Evolutionary conservation across 2,797 vertebrate species (phyloP).

Genomic region (Pangasius djambal): DNA sequence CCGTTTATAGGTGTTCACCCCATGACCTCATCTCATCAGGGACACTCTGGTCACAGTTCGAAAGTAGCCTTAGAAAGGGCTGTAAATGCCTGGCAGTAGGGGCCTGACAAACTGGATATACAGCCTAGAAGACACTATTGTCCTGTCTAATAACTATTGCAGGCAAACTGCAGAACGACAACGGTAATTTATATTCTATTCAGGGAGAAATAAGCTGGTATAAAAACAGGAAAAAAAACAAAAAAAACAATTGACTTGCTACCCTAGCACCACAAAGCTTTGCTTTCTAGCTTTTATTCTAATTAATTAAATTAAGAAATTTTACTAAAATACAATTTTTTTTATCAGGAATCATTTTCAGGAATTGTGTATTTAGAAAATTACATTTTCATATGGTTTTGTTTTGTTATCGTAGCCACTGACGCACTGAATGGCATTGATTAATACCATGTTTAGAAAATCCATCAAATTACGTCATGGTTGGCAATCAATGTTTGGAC

Average conservation of each 20-base stretch:
- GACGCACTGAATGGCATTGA: neutral
- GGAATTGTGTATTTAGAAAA: neutral
- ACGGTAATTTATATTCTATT: neutral
- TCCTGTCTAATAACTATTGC: neutral
- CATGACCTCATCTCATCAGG: conserved; percentile 40
- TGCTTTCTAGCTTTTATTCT: neutral
- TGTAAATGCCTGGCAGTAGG: conserved; percentile 25
- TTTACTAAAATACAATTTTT: neutral
- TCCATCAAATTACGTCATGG: neutral
- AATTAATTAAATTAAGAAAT: neutral
- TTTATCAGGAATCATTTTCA: neutral
- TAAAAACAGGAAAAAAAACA: neutral
- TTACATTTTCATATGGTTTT: too few relatives aligned
- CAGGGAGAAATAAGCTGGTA: neutral
- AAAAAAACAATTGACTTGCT: neutral
- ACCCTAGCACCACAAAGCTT: neutral
- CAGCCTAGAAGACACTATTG: conserved; percentile 4
- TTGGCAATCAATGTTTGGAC: neutral
- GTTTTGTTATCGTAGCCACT: neutral
- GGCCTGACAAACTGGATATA: conserved; percentile 13
- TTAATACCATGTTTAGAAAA: conserved; percentile 13
- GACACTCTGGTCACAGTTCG: conserved; percentile 30
- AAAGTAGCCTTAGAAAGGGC: conserved; percentile 16
- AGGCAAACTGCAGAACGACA: neutral
- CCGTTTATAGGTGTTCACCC: conserved; percentile 31